phyloP scores from a whole-genome alignment of 2,797 vertebrate genomes.

The Darevskia mixta region DNA sequence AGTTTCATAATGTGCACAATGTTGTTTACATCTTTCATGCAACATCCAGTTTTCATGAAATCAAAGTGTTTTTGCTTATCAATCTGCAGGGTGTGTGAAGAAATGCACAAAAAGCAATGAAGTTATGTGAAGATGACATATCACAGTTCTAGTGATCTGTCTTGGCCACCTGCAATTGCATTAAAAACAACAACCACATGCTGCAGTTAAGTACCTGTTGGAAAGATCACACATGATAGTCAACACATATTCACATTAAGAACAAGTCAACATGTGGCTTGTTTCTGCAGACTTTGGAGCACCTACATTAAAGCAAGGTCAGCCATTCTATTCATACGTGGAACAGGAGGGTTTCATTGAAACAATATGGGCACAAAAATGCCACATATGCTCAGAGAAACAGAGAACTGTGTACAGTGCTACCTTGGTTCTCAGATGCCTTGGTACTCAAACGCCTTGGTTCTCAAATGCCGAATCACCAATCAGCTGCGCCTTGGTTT shows the following conservation, averaged over 20 bases:
- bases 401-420: too few relatives aligned
- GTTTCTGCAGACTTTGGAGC: background rate
- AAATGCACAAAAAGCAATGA: background rate
- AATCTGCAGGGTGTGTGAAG: background rate
- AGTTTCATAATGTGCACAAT: background rate
- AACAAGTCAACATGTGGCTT: conserved; percentile 13
- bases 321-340: background rate
- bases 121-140: background rate
- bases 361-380: background rate
- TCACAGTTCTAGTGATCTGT: conserved; percentile 27
- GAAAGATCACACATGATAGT: conserved; percentile 18
- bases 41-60: background rate
- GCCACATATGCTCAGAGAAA: background rate
- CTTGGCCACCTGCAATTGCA: conserved; percentile 16
- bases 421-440: too few relatives aligned
- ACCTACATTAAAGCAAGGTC: background rate
- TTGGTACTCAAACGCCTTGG: too few relatives aligned
- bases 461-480: too few relatives aligned
- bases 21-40: background rate
- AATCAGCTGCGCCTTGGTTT: too few relatives aligned
- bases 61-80: background rate
- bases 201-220: background rate
- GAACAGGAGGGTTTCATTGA: background rate
- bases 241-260: background rate
- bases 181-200: conserved; percentile 12